phyloP scores from a whole-genome alignment of 2,113 vertebrate species.

The Crocuta crocuta region DNA sequence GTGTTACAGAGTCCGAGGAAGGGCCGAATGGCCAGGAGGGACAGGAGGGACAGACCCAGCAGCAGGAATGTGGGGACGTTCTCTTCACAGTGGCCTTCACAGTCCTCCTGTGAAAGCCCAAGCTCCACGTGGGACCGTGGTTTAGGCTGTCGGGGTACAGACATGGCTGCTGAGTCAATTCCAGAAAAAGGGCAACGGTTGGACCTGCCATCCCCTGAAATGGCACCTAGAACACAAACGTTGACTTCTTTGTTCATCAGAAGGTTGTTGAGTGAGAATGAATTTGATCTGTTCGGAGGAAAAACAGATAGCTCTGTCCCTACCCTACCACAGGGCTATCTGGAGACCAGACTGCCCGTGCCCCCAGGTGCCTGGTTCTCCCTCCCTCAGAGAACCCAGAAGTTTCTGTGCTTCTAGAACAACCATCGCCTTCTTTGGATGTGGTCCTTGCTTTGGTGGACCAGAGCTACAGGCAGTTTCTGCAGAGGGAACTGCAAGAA shows the following conservation, averaged over 20 bases:
- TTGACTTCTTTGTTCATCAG: not conserved
- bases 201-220: not conserved
- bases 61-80: fast-evolving
- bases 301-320: not conserved
- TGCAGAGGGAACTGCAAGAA: not conserved
- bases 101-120: not conserved
- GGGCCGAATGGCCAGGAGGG: not conserved
- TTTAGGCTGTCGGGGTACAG: fast-evolving
- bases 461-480: not conserved
- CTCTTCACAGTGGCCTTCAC: fast-evolving
- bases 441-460: not conserved
- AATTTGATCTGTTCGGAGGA: not conserved
- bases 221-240: not conserved
- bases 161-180: not conserved
- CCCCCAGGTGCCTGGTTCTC: no score
- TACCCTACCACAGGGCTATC: fast-evolving
- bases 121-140: fast-evolving
- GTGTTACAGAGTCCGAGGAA: not conserved
- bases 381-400: not conserved
- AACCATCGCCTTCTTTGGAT: not conserved
- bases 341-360: not conserved
- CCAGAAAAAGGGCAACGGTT: not conserved
- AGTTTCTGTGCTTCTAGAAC: not conserved
- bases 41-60: not conserved
- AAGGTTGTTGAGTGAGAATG: not conserved